Evolutionary conservation across 2,888 invertebrate species (phyloP).

Genomic region (Pollenia labialis): DNA sequence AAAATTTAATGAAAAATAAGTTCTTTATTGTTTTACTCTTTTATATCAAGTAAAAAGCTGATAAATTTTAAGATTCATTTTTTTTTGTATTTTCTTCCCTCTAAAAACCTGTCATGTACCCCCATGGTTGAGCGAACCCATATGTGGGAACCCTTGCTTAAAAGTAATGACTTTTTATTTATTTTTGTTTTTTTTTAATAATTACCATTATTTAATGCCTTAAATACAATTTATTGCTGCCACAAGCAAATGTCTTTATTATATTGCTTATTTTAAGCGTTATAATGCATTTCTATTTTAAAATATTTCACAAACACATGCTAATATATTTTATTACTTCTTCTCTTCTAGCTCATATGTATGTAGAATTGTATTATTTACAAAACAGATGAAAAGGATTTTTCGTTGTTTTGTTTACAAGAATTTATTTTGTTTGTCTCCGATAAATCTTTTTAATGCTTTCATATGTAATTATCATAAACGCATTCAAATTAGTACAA

Average conservation of each 20-base stretch:
- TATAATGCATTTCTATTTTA: conserved; percentile 24
- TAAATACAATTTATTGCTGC: conserved; percentile 47
- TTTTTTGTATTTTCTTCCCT: neutral
- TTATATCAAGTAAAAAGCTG: too few relatives aligned
- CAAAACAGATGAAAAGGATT: conserved; percentile 7
- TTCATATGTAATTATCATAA: conserved; percentile 54
- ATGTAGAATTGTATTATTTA: neutral
- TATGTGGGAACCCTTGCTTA: too few relatives aligned
- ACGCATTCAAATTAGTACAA: conserved; percentile 55
- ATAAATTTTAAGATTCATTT: neutral
- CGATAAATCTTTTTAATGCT: conserved; percentile 68
- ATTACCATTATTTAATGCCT: conserved; percentile 26
- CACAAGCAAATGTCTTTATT: conserved; percentile 49
- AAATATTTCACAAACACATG: neutral
- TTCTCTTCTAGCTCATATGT: neutral
- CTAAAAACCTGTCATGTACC: too few relatives aligned
- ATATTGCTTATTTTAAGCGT: conserved; percentile 13
- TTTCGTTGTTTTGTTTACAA: conserved; percentile 1
- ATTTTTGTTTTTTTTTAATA: neutral
- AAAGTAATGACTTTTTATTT: neutral
- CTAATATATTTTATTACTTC: neutral
- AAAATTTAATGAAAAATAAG: too few relatives aligned
- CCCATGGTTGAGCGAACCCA: too few relatives aligned
- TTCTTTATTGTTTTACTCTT: too few relatives aligned
- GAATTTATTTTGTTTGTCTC: conserved; percentile 40